Percentiles rank a stretch among this genome's conserved stretches.
These are phyloP conservation scores for Phalanger gymnotis DNA, from an alignment of 2,797 vertebrate genomes.

Conservation along the genomic window DNA sequence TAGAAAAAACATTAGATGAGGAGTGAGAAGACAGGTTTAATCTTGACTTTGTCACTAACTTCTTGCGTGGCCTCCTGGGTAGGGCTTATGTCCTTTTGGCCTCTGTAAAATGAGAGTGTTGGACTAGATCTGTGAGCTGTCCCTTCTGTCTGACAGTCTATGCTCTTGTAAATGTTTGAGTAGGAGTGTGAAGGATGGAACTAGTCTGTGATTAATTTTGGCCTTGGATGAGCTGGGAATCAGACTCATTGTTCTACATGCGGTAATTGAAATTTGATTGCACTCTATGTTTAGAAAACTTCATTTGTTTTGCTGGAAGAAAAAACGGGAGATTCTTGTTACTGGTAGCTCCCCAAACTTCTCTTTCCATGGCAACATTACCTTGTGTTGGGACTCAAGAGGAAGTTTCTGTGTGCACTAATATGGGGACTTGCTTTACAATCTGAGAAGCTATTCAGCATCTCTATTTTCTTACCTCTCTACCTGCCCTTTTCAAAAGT, in stretches of 20 bases:
- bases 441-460: not conserved
- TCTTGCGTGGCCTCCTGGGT: not conserved
- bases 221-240: not conserved
- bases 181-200: not conserved
- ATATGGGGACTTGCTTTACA: not conserved
- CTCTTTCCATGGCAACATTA: not conserved
- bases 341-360: not conserved
- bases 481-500: not conserved
- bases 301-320: not conserved
- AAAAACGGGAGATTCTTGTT: not conserved
- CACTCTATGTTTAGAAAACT: not conserved
- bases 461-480: not conserved
- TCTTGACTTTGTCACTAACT: not conserved
- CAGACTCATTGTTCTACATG: not conserved
- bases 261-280: not conserved
- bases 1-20: not conserved
- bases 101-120: not conserved
- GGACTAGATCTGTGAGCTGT: not conserved
- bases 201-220: not conserved
- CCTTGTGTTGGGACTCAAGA: not conserved
- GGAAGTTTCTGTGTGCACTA: not conserved
- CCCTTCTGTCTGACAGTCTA: not conserved
- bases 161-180: not conserved
- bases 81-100: not conserved
- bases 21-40: not conserved